These are phyloP conservation scores for Ophiothrix spiculata DNA, from an alignment of 35 echinoderm and acorn worm genomes.

Conservation along the genomic window DNA sequence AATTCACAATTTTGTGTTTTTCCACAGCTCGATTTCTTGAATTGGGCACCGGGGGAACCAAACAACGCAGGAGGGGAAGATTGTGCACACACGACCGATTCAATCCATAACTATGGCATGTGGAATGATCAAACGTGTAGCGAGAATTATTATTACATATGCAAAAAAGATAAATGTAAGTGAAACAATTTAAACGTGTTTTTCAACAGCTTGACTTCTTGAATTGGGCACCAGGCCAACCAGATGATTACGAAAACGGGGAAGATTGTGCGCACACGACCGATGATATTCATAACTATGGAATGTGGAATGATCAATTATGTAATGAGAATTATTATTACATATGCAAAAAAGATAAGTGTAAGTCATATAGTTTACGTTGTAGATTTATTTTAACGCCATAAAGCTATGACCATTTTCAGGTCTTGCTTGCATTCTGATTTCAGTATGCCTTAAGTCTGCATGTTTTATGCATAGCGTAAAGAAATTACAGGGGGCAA, in stretches of 20 bases:
- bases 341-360: conserved; percentile 52
- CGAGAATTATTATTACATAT: conserved; percentile 36
- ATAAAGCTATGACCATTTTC: too few relatives aligned
- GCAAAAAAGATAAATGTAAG: conserved; percentile 59
- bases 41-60: conserved; percentile 61
- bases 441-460: too few relatives aligned
- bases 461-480: too few relatives aligned
- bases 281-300: conserved; percentile 31
- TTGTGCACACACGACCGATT: conserved; percentile 48
- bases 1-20: too few relatives aligned
- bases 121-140: conserved; percentile 55
- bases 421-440: too few relatives aligned
- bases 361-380: too few relatives aligned
- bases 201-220: conserved; percentile 53
- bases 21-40: conserved; percentile 53
- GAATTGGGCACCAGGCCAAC: conserved; percentile 64
- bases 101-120: conserved; percentile 43
- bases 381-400: too few relatives aligned
- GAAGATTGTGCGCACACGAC: conserved; percentile 66
- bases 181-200: too few relatives aligned
- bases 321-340: conserved; percentile 35
- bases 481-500: too few relatives aligned
- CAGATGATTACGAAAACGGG: conserved; percentile 27
- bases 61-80: conserved; percentile 51
- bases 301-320: conserved; percentile 53